These are phyloP conservation scores for Dissostichus mawsoni DNA, from an alignment of 2,113 vertebrate genomes.

Conservation along the genomic window DNA sequence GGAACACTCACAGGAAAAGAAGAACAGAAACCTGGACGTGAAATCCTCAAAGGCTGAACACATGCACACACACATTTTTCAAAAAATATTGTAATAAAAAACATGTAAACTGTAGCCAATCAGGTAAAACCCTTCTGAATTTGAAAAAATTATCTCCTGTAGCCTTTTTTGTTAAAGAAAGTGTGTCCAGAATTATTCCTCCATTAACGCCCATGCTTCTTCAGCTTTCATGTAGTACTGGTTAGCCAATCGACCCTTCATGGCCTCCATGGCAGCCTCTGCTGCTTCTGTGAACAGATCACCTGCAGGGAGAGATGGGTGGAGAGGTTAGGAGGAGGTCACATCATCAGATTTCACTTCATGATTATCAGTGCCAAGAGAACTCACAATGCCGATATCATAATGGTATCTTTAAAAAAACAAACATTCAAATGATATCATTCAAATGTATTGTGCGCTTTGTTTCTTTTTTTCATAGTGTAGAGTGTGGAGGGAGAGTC, in stretches of 20 bases:
- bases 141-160: neutral
- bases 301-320: constrained; percentile 79
- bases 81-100: constrained; percentile 53
- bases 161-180: neutral
- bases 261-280: constrained; percentile 93
- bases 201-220: constrained; percentile 93
- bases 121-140: constrained; percentile 22
- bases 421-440: no score
- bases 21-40: neutral
- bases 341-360: no score
- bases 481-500: no score
- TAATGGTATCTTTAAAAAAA: no score
- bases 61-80: constrained; percentile 5
- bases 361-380: no score
- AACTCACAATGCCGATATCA: no score
- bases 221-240: constrained; percentile 97
- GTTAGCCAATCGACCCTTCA: constrained; percentile 96
- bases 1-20: neutral
- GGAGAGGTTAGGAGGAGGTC: neutral
- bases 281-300: constrained; percentile 96
- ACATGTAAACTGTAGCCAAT: constrained; percentile 66
- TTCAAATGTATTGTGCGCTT: no score
- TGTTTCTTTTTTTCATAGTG: no score
- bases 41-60: constrained; percentile 15
- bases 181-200: constrained; percentile 72